Conservation (phyloP, 2,888 invertebrate species). For the Fabriciana adippe region DNA sequence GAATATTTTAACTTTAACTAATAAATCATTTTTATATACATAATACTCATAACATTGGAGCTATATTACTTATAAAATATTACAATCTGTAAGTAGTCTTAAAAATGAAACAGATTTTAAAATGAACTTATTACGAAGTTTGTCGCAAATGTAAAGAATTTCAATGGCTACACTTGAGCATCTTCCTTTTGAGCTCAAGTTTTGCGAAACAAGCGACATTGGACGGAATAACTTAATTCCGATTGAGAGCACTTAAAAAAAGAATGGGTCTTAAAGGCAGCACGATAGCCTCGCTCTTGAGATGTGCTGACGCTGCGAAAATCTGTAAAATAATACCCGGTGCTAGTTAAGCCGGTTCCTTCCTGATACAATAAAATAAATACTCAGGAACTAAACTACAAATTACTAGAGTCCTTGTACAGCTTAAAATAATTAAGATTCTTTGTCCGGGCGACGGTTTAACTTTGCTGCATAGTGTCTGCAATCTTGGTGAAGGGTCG, state of each 20-base stretch:
- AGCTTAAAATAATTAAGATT: conserved; percentile 79
- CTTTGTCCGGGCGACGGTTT: conserved; percentile 63
- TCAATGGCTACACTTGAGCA: conserved; percentile 41
- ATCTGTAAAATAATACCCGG: conserved; percentile 73
- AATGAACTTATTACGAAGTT: conserved; percentile 40
- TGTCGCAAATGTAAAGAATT: conserved; percentile 40
- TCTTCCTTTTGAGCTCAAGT: conserved; percentile 42
- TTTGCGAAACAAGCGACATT: conserved; percentile 45
- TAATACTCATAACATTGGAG: background rate
- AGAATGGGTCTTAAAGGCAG: conserved; percentile 60
- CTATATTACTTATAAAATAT: background rate
- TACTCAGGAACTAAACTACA: conserved; percentile 66
- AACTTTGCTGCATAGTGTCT: conserved; percentile 47
- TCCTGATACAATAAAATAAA: conserved; percentile 76
- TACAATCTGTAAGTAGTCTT: background rate
- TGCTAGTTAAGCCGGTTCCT: conserved; percentile 60
- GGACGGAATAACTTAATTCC: conserved; percentile 63
- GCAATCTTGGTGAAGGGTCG: conserved; percentile 42
- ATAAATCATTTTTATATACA: too few species aligned
- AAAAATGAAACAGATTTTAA: conserved; percentile 37
- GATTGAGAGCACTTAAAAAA: conserved; percentile 63
- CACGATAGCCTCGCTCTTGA: conserved; percentile 46
- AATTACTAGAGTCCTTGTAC: conserved; percentile 69
- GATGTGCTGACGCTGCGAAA: conserved; percentile 68
- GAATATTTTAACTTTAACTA: too few species aligned